Evolutionary conservation across 2,888 invertebrate genomes (phyloP).

Genomic region (Euzophera pinguis): DNA sequence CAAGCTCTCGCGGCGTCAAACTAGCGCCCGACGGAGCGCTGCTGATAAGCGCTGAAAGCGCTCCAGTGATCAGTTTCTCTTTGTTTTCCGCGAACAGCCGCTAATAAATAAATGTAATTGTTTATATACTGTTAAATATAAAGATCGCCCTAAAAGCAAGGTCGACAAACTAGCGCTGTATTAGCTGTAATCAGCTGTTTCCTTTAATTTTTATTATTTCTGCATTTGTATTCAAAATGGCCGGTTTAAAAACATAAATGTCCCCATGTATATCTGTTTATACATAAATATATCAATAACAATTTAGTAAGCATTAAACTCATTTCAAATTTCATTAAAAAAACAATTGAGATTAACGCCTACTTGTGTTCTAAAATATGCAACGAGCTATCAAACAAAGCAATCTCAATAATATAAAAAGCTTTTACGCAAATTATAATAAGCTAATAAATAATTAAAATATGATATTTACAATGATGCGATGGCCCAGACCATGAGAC

Average conservation of each 20-base stretch:
- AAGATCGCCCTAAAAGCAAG: not conserved
- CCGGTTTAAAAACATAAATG: too few relatives aligned
- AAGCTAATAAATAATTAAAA: not conserved
- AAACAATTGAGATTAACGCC: too few relatives aligned
- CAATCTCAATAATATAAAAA: not conserved
- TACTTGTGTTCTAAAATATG: too few relatives aligned
- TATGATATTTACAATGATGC: slow-evolving; percentile 8
- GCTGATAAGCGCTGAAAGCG: slow-evolving; percentile 87
- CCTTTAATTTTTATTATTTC: not conserved
- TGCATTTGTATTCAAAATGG: too few relatives aligned
- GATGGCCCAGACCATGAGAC: slow-evolving; percentile 3
- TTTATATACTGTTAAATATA: not conserved
- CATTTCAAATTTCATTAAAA: too few relatives aligned
- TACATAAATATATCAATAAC: too few relatives aligned
- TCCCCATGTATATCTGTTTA: too few relatives aligned
- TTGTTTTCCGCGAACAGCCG: slow-evolving; percentile 98
- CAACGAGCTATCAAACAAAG: not conserved
- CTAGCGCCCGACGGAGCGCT: slow-evolving; percentile 55
- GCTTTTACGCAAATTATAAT: not conserved
- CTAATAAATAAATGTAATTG: slow-evolving; percentile 70
- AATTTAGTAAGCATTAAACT: too few relatives aligned
- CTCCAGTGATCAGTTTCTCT: slow-evolving; percentile 95
- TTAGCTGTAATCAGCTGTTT: not conserved
- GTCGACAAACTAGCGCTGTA: not conserved
- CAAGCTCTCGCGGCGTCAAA: slow-evolving; percentile 86